phyloP scores from a whole-genome alignment of 2,888 invertebrate species.

The Prenolepis imparis region DNA sequence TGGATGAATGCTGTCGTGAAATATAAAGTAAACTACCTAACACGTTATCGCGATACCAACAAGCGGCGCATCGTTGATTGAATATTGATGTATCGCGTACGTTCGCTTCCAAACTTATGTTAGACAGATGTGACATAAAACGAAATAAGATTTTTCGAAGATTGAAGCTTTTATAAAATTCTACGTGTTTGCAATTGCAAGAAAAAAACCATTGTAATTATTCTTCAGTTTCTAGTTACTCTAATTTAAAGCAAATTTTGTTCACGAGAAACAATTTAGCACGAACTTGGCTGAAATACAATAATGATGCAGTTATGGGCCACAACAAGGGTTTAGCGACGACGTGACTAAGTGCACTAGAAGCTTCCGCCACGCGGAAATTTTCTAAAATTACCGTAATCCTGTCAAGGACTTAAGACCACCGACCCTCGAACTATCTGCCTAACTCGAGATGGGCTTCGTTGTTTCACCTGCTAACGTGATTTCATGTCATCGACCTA shows the following conservation, averaged over 20 bases:
- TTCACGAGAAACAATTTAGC: neutral
- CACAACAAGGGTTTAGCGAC: neutral
- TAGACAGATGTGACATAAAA: neutral
- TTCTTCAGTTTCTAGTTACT: neutral
- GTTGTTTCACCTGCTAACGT: conserved; percentile 78
- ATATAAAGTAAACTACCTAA: conserved; percentile 81
- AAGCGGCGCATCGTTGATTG: conserved; percentile 71
- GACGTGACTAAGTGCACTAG: conserved; percentile 31
- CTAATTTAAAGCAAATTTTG: conserved; percentile 20
- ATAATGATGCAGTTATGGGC: conserved; percentile 2
- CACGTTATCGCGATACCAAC: conserved; percentile 76
- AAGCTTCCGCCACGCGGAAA: conserved; percentile 45
- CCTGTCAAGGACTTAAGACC: conserved; percentile 75
- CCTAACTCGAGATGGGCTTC: conserved; percentile 79
- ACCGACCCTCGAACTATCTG: conserved; percentile 68
- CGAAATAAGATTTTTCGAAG: neutral
- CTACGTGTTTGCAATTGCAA: conserved; percentile 4
- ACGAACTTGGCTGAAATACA: neutral
- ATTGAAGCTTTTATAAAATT: neutral
- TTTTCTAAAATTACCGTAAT: conserved; percentile 77
- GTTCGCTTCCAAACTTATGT: neutral
- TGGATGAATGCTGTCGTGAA: conserved; percentile 78
- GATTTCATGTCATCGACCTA: conserved; percentile 82
- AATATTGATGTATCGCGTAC: conserved; percentile 76
- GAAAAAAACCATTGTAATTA: neutral